Evolutionary conservation across 2,888 invertebrate species (phyloP), one percentile per base, ranked within the genome.

Genomic region (Serripes groenlandicus): DNA sequence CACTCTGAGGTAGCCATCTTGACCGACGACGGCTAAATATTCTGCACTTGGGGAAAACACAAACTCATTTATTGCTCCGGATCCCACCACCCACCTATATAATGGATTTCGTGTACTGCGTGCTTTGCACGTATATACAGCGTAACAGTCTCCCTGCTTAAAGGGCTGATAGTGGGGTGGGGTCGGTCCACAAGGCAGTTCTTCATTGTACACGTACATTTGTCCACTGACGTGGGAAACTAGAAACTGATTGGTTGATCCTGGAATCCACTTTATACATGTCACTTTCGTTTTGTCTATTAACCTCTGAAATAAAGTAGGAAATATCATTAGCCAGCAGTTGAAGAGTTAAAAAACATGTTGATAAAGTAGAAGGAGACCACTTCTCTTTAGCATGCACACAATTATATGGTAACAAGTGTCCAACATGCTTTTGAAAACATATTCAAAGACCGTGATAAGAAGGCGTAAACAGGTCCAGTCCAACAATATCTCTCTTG

Each of bases 251-350:
- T 98, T 98, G 91, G 97, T 97, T 69, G 98, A 98, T 78, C 97
- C 98, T 28, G 99, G 99, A 90, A 99, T 97, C 99, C 99, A 99
- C 93, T 97, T 97, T 93, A 99, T 97, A 95, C 99, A 99, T 58
- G 99, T 99, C 91, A 99, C 98, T 93, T 97, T 97, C 69, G 97
- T 97, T 95, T 98, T 98, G 95, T 99, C 99, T 93, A 98, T 98
- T 94, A 97, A 95, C 95, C 98, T 96, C 97, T 97, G 96, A 86
- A 96, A 96, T 85, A 90, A 87, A 89, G 75, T 71, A 81, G 78
- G 42, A 56, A n/a, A n/a, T n/a, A n/a, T n/a, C n/a, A n/a, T n/a
- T n/a, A n/a, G n/a, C n/a, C n/a, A n/a, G n/a, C n/a, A n/a, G n/a
- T n/a, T n/a, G n/a, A n/a, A n/a, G n/a, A n/a, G n/a, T n/a, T n/a